Percentiles rank a stretch among this genome's conserved stretches.
phyloP scores from a whole-genome alignment of 2,113 vertebrate species.

The Gorsachius goisagi region DNA sequence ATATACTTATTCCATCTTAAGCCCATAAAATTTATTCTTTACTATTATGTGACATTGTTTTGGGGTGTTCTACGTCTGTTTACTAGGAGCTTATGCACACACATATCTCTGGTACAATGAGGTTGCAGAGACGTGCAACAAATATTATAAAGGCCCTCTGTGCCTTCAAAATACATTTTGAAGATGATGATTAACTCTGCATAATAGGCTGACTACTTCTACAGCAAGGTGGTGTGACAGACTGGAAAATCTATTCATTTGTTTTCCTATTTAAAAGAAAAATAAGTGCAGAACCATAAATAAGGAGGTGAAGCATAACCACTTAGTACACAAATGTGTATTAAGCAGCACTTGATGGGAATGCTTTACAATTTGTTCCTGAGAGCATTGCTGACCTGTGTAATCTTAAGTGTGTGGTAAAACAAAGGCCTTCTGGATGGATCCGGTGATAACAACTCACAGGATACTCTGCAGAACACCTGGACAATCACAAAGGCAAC shows the following conservation, averaged over 20 bases:
- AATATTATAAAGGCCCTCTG: not conserved
- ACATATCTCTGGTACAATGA: not conserved
- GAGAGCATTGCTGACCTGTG: not conserved
- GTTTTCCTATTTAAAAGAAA: conserved; percentile 15
- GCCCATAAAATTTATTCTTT: not conserved
- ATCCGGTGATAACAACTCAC: not conserved
- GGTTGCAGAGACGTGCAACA: not conserved
- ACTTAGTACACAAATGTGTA: not conserved
- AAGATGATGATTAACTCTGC: not conserved
- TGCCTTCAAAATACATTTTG: not conserved
- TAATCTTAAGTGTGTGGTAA: not conserved
- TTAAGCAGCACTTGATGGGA: not conserved
- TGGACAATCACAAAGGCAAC: not conserved
- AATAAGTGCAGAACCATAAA: conserved; percentile 11
- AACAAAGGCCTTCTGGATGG: not conserved
- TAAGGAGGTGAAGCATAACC: not conserved
- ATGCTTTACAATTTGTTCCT: not conserved
- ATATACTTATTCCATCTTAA: not conserved
- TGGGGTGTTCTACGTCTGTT: not conserved
- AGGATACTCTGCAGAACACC: not conserved
- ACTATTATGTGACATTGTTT: not conserved
- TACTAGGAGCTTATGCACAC: not conserved
- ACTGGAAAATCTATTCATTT: conserved; percentile 22
- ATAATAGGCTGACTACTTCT: not conserved
- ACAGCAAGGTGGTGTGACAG: not conserved